A percentile compares a stretch with the other conserved stretches of the same genome.
phyloP scores from a whole-genome alignment of 2,888 invertebrate species.

The Drosophila engyochracea region DNA sequence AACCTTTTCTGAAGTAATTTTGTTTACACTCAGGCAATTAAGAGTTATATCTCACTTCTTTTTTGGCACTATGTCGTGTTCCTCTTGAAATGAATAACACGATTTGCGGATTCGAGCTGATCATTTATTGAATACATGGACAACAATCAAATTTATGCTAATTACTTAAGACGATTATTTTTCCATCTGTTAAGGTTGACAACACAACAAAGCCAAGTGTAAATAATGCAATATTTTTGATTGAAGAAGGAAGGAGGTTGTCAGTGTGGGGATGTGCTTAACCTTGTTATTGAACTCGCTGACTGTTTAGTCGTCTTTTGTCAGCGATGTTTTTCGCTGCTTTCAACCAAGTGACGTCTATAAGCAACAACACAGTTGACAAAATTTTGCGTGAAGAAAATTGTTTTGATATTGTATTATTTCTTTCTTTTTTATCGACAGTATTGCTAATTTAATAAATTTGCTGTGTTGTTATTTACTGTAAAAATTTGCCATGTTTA shows the following conservation, averaged over 20 bases:
- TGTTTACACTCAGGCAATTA: not conserved
- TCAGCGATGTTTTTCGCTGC: constrained; percentile 42
- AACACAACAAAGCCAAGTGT: constrained; percentile 32
- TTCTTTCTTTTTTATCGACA: constrained; percentile 17
- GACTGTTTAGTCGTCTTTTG: constrained; percentile 2
- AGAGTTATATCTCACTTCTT: not conserved
- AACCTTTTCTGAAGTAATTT: not conserved
- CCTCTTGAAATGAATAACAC: not conserved
- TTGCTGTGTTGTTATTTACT: constrained; percentile 61
- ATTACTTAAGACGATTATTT: constrained; percentile 66
- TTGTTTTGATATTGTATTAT: constrained; percentile 2
- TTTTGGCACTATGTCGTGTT: not conserved
- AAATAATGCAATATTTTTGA: constrained; percentile 30
- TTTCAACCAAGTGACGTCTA: constrained; percentile 48
- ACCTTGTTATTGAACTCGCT: constrained; percentile 75
- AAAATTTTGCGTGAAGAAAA: constrained; percentile 44
- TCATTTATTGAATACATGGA: constrained; percentile 39
- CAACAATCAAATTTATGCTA: constrained; percentile 50
- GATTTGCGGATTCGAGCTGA: constrained; percentile 18
- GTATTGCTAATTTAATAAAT: constrained; percentile 68
- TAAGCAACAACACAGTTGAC: constrained; percentile 45
- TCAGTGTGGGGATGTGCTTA: constrained; percentile 28
- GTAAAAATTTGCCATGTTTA: constrained; percentile 45
- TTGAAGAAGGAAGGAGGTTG: not conserved
- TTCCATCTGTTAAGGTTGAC: constrained; percentile 29